Percentiles rank a stretch among this genome's conserved stretches.
Evolutionary conservation across 2,113 vertebrate genomes (phyloP).

Genomic region (Fregata magnificens): DNA sequence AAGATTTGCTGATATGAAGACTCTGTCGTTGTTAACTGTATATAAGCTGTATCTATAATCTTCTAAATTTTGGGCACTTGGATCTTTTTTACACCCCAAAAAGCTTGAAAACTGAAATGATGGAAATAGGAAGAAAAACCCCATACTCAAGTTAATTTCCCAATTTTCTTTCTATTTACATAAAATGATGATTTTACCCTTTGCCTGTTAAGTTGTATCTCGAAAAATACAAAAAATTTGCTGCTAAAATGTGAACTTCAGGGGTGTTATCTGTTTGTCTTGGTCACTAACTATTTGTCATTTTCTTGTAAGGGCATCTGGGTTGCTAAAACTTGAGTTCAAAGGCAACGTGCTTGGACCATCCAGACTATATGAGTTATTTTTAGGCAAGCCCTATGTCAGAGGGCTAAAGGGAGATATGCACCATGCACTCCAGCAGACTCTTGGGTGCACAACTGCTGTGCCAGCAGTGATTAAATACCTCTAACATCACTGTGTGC

Average conservation of each 20-base stretch:
- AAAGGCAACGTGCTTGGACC: background rate
- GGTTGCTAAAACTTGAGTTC: background rate
- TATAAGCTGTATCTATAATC: background rate
- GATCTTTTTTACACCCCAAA: background rate
- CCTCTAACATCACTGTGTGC: background rate
- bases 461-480: background rate
- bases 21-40: background rate
- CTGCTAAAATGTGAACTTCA: background rate
- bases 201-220: background rate
- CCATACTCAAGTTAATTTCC: background rate
- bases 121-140: background rate
- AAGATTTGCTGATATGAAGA: background rate
- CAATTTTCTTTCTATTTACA: background rate
- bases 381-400: background rate
- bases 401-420: background rate
- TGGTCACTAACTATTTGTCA: background rate
- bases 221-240: background rate
- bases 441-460: background rate
- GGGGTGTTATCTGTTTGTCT: background rate
- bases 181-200: background rate
- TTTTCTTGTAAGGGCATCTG: background rate
- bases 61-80: background rate
- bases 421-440: background rate
- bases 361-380: background rate
- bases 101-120: background rate